A percentile compares a stretch with the other conserved stretches of the same genome.
These are phyloP conservation scores for Xenops minutus DNA, from an alignment of 2,797 vertebrate genomes.

Conservation along the genomic window DNA sequence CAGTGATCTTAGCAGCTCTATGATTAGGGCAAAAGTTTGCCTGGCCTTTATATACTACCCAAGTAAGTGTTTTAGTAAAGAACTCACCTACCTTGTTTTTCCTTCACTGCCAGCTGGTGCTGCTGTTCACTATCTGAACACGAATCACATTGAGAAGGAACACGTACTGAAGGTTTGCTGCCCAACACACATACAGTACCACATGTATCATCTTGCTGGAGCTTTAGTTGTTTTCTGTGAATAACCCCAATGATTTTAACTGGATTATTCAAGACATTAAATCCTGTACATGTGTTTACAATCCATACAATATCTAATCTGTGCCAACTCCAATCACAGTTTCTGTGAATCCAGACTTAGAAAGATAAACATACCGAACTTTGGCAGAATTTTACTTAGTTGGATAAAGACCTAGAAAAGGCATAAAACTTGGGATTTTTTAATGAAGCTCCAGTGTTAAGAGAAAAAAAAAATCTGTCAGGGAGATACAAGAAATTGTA, in stretches of 20 bases:
- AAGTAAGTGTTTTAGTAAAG: background rate
- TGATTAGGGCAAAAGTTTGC: background rate
- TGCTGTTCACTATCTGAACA: background rate
- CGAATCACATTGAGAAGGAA: accelerated
- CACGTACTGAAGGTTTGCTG: background rate
- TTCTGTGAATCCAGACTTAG: background rate
- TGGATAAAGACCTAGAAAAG: background rate
- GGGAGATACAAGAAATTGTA: background rate
- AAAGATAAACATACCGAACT: background rate
- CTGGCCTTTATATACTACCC: background rate
- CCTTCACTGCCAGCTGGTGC: background rate
- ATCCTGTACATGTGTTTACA: accelerated
- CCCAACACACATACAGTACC: background rate
- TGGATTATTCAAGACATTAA: background rate
- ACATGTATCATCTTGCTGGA: accelerated
- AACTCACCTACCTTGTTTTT: background rate
- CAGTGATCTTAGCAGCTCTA: background rate
- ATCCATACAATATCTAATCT: accelerated
- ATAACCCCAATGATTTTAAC: background rate
- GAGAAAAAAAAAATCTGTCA: background rate
- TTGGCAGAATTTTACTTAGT: background rate
- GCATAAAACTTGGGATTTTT: background rate
- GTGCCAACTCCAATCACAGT: background rate
- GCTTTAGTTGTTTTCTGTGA: background rate
- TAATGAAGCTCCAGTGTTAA: background rate